Evolutionary conservation across 2,888 invertebrate species (phyloP), one percentile per base, ranked within the genome.

Genomic region (Tanytarsus gracilentus): DNA sequence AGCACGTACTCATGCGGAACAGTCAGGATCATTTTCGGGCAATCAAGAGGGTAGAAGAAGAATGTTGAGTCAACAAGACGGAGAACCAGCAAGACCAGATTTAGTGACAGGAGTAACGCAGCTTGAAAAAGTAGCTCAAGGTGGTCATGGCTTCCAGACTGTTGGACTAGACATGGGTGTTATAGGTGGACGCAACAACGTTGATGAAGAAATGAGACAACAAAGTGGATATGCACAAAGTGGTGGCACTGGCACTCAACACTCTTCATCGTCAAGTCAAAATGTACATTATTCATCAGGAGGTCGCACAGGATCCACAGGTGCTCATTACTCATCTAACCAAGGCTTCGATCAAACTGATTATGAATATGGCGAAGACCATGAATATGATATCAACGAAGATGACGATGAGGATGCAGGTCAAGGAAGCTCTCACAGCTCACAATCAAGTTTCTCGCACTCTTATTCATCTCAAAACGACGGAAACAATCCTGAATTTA

Each of bases 141-240:
- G 67, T 8, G 66, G 65, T 9, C 49, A 14, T 21, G 70, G 71
- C 26, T 72, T 73, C 63, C 72, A 68, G 21, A 62, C 69, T 2
- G 68, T 69, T 18, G 67, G 69, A 0, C 58, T 74, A 0, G 73
- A 73, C 61, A 62, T 73, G 59, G 71, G 69, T 18, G 63, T 64
- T 9, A 39, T 72, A 0, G 55, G 55, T 8, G 63, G 66, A 50
- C 68, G 70, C 1, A 68, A 65, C 18, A 72, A 70, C 63, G 69
- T 70, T 11, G 73, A 73, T 63, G 69, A 71, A n/a, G 72, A 73
- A 62, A 62, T 73, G 27, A 68, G 68, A 5, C 62, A 53, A 36
- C 61, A 63, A 21, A 36, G 48, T 48, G 30, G 51, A 14, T 56
- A 16, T 44, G 36, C 48, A 33, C 33, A 49, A 21, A 44, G 56